phyloP scores from a whole-genome alignment of 2,113 vertebrate genomes.

The Rana temporaria region DNA sequence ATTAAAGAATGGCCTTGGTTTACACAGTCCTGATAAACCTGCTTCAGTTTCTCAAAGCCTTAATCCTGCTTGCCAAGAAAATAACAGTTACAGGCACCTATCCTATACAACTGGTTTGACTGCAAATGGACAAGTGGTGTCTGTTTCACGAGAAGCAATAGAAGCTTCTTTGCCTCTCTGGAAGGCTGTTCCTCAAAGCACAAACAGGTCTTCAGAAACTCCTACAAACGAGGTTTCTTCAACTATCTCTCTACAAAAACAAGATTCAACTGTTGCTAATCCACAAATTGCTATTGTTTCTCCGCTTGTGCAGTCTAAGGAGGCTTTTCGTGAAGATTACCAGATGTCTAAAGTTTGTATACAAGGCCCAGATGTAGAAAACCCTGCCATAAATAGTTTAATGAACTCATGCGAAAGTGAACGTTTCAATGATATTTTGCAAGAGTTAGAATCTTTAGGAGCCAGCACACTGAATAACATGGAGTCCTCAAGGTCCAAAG shows the following conservation, averaged over 20 bases:
- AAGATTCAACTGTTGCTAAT: constrained; percentile 59
- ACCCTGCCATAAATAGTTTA: not conserved
- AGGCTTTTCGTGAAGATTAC: constrained; percentile 57
- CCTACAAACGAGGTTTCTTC: constrained; percentile 11
- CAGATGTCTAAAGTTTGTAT: constrained; percentile 37
- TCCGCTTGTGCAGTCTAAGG: constrained; percentile 72
- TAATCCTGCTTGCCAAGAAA: not conserved
- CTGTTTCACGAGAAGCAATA: constrained; percentile 69
- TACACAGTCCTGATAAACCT: not conserved
- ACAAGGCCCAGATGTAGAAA: not conserved
- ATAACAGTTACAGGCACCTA: not conserved
- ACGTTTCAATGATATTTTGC: not conserved
- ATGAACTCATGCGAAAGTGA: not conserved
- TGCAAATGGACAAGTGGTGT: constrained; percentile 40
- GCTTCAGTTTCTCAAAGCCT: not conserved
- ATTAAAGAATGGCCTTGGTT: not conserved
- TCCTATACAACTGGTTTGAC: rapidly evolving
- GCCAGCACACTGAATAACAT: constrained; percentile 7
- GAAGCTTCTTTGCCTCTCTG: constrained; percentile 71
- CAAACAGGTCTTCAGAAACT: not conserved
- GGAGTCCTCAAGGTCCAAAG: not conserved
- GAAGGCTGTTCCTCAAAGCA: constrained; percentile 54
- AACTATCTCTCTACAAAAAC: constrained; percentile 60
- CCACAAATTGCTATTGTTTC: constrained; percentile 77
- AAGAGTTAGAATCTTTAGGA: constrained; percentile 35